Evolutionary conservation across 2,797 vertebrate genomes (phyloP), one percentile per base, ranked within the genome.

Genomic region (Esox lucius): DNA sequence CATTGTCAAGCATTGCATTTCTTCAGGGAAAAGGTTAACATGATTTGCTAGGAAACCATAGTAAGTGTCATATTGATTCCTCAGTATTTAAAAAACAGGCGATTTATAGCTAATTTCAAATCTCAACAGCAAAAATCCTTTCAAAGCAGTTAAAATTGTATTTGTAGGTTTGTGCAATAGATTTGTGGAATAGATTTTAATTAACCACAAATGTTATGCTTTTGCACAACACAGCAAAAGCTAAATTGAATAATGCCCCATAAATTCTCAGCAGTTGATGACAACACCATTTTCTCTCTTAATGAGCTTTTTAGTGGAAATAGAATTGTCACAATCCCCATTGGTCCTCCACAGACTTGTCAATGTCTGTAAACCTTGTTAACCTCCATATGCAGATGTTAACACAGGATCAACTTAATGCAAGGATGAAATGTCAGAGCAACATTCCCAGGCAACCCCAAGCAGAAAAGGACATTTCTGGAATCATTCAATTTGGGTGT

Each of bases 401-500:
- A 84, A 68, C 31, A 75, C 70, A 75, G 31, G 72, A 70, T 72
- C 79, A 35, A 74, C 77, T 74, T 78, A 84, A 84, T 78, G 82
- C 66, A 76, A 35, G 71, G 74, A 80, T 76, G 61, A 84, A 82
- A 82, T 80, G 78, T 82, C 80, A 78, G 78, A 77, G 80, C 73
- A 68, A 51, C 76, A 66, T 74, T 76, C 75, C 70, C 59, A 69
- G 49, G 69, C 74, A 78, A 71, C 61, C 51, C 65, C 73, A 35
- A 33, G 70, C 28, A 73, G 74, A 70, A 84, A 82, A 84, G 84
- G 75, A 51, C 71, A 84, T 84, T 84, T 78, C 56, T 70, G 71
- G 65, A 75, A 77, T 77, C 66, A 76, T 71, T 75, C 73, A 70
- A 84, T 84, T 84, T 84, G 61, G 78, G 73, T 76, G 73, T 35